Base-by-base conservation (phyloP, 2,888 invertebrate genomes). In the Stenolophus ochropezus region DNA sequence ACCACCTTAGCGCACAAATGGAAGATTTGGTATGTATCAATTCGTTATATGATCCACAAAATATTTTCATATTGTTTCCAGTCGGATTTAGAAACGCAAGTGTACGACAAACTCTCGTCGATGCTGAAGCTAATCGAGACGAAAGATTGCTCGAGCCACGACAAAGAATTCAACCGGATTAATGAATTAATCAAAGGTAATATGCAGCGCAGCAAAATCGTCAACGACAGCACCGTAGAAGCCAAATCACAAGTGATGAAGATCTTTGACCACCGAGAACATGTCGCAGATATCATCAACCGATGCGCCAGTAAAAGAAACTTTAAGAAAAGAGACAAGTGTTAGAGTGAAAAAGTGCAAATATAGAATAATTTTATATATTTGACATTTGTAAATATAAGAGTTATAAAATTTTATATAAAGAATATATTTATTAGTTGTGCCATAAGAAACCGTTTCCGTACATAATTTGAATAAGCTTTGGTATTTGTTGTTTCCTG, bases 21-120 rank as follows among this genome's bases (percentile, higher is more conserved):
- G 96, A 97, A 86, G 96, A 97, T 89, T 90, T 98, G 92, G 97
- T 97, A n/a, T n/a, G n/a, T n/a, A n/a, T n/a, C n/a, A n/a, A n/a
- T n/a, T n/a, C n/a, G n/a, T n/a, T n/a, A n/a, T n/a, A n/a, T n/a
- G n/a, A n/a, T n/a, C n/a, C n/a, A n/a, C n/a, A n/a, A n/a, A n/a
- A n/a, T n/a, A n/a, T n/a, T n/a, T n/a, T n/a, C n/a, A n/a, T n/a
- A n/a, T n/a, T n/a, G n/a, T n/a, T 20, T 86, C 86, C 82, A 92
- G 91, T 91, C 91, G 78, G 91, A 91, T 84, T 90, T 91, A 84
- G 92, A 92, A 85, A 89, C 89, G 82, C 87, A 86, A 84, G 91
- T 89, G 21, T 91, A 90, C 83, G 86, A 87, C 84, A 89, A 89
- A 84, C 84, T 89, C 77, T 87, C 86, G 25, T 88, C 89, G 75